Percentiles rank a stretch among this genome's conserved stretches.
Evolutionary conservation across 1,140 invertebrate species (phyloP).

Genomic region (Nasonia giraulti): DNA sequence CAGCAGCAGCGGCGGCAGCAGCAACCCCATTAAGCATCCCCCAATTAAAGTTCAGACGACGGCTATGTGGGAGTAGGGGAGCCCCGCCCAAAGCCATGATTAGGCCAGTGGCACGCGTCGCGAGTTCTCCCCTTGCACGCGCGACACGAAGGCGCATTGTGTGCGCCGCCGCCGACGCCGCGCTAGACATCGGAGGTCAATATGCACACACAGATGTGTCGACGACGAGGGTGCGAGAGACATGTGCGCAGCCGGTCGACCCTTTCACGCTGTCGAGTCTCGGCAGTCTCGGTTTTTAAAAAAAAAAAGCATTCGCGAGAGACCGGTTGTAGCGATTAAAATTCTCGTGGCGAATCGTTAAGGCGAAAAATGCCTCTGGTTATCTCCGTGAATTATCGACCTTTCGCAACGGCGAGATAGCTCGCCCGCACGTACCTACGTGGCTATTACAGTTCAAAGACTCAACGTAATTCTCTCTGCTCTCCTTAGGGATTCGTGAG

Average conservation of each 20-base stretch:
- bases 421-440: background rate
- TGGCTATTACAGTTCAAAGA: conserved; percentile 1
- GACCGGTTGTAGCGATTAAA: background rate
- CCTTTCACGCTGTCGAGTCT: background rate
- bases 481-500: background rate
- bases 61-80: background rate
- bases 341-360: background rate
- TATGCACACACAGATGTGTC: background rate
- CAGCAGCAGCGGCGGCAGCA: background rate
- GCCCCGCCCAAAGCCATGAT: conserved; percentile 22
- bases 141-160: background rate
- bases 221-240: background rate
- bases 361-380: background rate
- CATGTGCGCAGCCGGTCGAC: background rate
- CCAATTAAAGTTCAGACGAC: conserved; percentile 29
- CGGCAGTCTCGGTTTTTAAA: background rate
- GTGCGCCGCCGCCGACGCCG: no score
- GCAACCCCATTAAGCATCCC: conserved; percentile 6
- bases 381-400: background rate
- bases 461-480: background rate
- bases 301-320: background rate
- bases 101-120: conserved; percentile 47
- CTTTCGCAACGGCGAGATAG: background rate
- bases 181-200: background rate
- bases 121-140: background rate